Conservation (phyloP, 2,888 invertebrate species). For the Seira sanloemensis region DNA sequence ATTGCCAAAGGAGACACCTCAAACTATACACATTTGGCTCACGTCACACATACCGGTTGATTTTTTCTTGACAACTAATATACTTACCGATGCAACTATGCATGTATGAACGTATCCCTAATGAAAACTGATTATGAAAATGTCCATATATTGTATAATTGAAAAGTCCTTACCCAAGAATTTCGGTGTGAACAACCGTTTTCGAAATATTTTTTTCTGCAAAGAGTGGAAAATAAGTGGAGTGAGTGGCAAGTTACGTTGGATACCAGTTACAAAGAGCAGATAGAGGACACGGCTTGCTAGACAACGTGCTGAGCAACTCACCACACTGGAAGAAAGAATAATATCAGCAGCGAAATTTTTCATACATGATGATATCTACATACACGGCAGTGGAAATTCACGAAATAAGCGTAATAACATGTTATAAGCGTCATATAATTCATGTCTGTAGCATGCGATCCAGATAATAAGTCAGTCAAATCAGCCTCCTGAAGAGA, state of each 20-base stretch:
- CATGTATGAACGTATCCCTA: neutral
- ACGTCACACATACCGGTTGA: neutral
- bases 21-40: neutral
- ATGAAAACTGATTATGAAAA: neutral
- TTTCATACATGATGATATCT: slow-evolving; percentile 11
- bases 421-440: neutral
- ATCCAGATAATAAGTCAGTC: too few relatives aligned
- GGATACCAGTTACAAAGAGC: slow-evolving; percentile 9
- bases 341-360: neutral
- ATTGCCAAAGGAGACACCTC: too few relatives aligned
- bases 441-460: too few relatives aligned
- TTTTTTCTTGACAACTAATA: neutral
- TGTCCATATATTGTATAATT: neutral
- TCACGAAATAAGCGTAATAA: neutral
- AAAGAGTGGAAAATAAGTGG: neutral
- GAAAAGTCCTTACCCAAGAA: neutral
- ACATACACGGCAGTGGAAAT: neutral
- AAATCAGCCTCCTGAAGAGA: too few relatives aligned
- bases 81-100: neutral
- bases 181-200: neutral
- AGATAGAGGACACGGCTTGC: slow-evolving; percentile 35
- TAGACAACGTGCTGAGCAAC: neutral
- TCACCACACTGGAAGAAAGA: slow-evolving; percentile 5
- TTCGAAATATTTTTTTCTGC: neutral
- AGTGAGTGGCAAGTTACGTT: neutral